A percentile compares a stretch with the other conserved stretches of the same genome.
Evolutionary conservation across 2,113 vertebrate species (phyloP).

Genomic region (human (Homo sapiens)): GRCh38 chr13:95674501-95675000

Average conservation of each 20-base stretch:
- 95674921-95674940: neutral
- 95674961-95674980: neutral
- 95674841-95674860: neutral
- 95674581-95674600: neutral
- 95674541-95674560: neutral
- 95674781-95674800: neutral
- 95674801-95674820: neutral
- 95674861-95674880: neutral
- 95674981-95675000: conserved; percentile 43
- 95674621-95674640: neutral
- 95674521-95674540: neutral
- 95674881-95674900: neutral
- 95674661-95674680: neutral
- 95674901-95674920: neutral
- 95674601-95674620: neutral
- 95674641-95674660: neutral
- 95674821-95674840: neutral
- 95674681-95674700: neutral
- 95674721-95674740: neutral
- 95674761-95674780: neutral
- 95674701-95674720: neutral
- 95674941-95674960: neutral
- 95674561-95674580: neutral
- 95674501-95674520: neutral
- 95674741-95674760: neutral